phyloP scores from a whole-genome alignment of 2,113 vertebrate species.

The Amphiprion percula region DNA sequence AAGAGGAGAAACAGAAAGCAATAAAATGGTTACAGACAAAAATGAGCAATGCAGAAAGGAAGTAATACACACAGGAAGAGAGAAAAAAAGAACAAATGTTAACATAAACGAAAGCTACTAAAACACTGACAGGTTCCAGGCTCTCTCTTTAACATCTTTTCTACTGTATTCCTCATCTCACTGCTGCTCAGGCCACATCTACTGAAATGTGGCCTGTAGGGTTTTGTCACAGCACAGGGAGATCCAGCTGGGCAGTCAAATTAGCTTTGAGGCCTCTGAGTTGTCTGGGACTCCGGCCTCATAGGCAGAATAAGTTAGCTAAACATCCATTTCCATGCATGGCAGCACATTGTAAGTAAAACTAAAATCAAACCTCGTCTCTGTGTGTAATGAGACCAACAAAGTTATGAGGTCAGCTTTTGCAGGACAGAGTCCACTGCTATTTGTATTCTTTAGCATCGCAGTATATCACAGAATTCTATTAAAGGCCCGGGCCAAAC shows the following conservation, averaged over 20 bases:
- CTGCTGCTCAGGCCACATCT: slow-evolving; percentile 46
- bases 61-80: neutral
- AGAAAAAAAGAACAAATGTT: slow-evolving; percentile 33
- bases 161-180: slow-evolving; percentile 28
- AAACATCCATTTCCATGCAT: slow-evolving; percentile 46
- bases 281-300: slow-evolving; percentile 21
- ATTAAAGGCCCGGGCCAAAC: slow-evolving; percentile 20
- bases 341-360: slow-evolving; percentile 4
- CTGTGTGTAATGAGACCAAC: slow-evolving; percentile 18
- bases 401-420: slow-evolving; percentile 27
- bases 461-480: slow-evolving; percentile 14
- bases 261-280: slow-evolving; percentile 50
- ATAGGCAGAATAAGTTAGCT: slow-evolving; percentile 37
- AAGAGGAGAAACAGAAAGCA: slow-evolving; percentile 26
- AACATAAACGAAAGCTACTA: slow-evolving; percentile 37
- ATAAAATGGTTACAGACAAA: slow-evolving; percentile 28
- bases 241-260: slow-evolving; percentile 62
- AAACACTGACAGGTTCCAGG: slow-evolving; percentile 36
- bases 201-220: slow-evolving; percentile 39
- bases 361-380: slow-evolving; percentile 33
- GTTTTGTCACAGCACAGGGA: slow-evolving; percentile 17
- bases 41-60: slow-evolving; percentile 7
- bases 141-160: slow-evolving; percentile 25
- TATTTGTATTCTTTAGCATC: slow-evolving; percentile 29
- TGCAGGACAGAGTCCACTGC: slow-evolving; percentile 3